Evolutionary conservation across 2,113 vertebrate species (phyloP).

Genomic region (Australoheros scitulus): DNA sequence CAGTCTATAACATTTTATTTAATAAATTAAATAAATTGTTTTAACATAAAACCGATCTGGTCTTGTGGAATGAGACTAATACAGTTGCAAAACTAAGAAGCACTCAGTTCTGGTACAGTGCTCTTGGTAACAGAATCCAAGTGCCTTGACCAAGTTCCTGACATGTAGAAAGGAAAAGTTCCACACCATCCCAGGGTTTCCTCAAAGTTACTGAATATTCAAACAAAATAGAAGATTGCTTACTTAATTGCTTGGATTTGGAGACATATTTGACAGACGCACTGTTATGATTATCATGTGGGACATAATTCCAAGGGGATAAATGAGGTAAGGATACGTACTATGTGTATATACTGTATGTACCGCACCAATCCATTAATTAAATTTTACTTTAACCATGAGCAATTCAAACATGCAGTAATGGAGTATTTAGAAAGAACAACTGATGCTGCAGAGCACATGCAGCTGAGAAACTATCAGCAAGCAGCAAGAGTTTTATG

Average conservation of each 20-base stretch:
- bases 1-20: too few species aligned
- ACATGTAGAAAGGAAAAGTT: constrained; percentile 12
- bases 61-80: not conserved
- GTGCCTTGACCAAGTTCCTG: constrained; percentile 1
- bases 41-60: not conserved
- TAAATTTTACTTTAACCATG: constrained; percentile 1
- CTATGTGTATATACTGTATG: constrained; percentile 15
- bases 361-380: constrained; percentile 7
- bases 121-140: not conserved
- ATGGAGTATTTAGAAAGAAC: constrained; percentile 8
- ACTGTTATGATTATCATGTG: constrained; percentile 22
- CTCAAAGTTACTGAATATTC: constrained; percentile 24
- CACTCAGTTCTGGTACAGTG: not conserved
- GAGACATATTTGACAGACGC: constrained; percentile 15
- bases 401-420: constrained; percentile 15
- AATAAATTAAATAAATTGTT: too few species aligned
- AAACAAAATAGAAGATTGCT: constrained; percentile 29
- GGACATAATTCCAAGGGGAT: constrained; percentile 11
- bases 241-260: constrained; percentile 22
- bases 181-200: constrained; percentile 22
- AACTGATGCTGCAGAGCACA: constrained; percentile 7
- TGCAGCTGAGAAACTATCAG: not conserved
- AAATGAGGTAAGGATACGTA: constrained; percentile 24
- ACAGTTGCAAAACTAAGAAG: constrained; percentile 13
- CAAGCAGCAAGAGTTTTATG: constrained; percentile 10